These are phyloP conservation scores for Myoxocephalus aenaeus DNA, from an alignment of 2,797 vertebrate species.

Conservation along the genomic window DNA sequence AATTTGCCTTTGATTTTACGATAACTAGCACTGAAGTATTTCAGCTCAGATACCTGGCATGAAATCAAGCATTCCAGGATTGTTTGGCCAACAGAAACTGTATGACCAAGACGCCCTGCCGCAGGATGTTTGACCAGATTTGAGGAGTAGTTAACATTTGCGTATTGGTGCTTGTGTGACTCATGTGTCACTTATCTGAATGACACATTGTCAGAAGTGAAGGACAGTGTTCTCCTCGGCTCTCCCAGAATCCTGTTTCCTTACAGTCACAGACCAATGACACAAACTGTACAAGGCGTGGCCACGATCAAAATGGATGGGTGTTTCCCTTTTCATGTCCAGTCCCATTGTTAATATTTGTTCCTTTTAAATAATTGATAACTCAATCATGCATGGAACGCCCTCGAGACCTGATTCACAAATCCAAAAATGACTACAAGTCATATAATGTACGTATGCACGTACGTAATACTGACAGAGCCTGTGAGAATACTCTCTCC, in stretches of 20 bases:
- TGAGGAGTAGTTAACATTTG: conserved; percentile 16
- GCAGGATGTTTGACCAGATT: conserved; percentile 26
- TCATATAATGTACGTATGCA: neutral
- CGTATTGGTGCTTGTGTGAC: conserved; percentile 38
- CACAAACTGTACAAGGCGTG: conserved; percentile 58
- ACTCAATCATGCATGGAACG: conserved; percentile 46
- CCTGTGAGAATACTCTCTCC: neutral
- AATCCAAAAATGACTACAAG: conserved; percentile 4
- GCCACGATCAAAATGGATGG: conserved; percentile 54
- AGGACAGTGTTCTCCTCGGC: conserved; percentile 30
- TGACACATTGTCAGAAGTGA: conserved; percentile 62
- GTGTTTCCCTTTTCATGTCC: conserved; percentile 66
- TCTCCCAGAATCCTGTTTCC: conserved; percentile 68
- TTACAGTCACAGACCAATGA: conserved; percentile 34
- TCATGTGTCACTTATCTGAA: conserved; percentile 66
- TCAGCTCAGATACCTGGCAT: conserved; percentile 20
- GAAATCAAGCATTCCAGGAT: conserved; percentile 32
- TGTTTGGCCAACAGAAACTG: conserved; percentile 14
- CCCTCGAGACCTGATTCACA: conserved; percentile 43
- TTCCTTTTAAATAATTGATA: conserved; percentile 65
- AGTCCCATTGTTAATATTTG: conserved; percentile 69
- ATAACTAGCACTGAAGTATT: conserved; percentile 9
- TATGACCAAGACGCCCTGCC: neutral
- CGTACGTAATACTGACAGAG: neutral
- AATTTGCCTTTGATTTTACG: conserved; percentile 1